Percentiles rank a stretch among this genome's conserved stretches.
Conservation (phyloP, 53 echinoderm and acorn worm genomes). For the Patiria pectinifera region DNA sequence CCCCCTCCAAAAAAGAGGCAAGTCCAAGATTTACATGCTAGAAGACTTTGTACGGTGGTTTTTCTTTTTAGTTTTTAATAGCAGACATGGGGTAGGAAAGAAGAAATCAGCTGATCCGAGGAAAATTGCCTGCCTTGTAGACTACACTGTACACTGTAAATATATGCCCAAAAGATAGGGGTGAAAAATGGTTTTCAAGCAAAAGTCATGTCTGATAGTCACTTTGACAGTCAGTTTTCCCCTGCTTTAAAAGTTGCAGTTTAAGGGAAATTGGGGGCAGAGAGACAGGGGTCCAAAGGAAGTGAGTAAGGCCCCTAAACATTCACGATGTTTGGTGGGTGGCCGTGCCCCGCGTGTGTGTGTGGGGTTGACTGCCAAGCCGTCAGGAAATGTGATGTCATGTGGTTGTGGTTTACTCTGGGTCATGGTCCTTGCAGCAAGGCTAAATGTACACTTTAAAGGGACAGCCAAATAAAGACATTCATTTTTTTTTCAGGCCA, state of each 20-base stretch:
- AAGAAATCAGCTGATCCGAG: no score
- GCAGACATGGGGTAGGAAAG: no score
- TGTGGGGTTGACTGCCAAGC: background rate
- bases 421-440: conserved; percentile 39
- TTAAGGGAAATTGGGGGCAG: conserved; percentile 27
- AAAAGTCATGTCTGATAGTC: background rate
- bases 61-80: no score
- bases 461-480: background rate
- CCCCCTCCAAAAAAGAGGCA: no score
- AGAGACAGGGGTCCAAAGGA: conserved; percentile 10
- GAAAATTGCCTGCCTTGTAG: no score
- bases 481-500: background rate
- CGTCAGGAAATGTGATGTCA: conserved; percentile 47
- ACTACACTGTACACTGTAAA: no score
- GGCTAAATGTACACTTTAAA: background rate
- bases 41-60: background rate
- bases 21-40: no score
- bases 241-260: conserved; percentile 6
- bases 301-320: conserved; percentile 47
- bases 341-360: background rate
- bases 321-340: conserved; percentile 14
- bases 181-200: background rate
- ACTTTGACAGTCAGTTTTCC: background rate
- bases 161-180: no score
- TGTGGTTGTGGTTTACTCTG: conserved; percentile 42